Evolutionary conservation across 2,113 vertebrate genomes (phyloP).

Genomic region (Phyllopteryx taeniolatus): DNA sequence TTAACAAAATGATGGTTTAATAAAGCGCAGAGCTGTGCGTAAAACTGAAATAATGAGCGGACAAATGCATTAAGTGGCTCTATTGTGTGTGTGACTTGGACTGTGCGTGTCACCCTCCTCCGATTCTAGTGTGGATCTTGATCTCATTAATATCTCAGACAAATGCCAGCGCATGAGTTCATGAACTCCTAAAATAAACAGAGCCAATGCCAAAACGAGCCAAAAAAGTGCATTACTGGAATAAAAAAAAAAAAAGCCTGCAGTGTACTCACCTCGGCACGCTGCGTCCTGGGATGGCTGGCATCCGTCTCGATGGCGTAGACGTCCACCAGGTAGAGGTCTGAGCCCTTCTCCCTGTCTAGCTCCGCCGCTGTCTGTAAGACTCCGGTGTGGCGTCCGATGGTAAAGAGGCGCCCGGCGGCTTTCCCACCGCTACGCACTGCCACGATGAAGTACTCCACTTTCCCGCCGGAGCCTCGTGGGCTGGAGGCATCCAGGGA

Average conservation of each 20-base stretch:
- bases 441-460: slow-evolving; percentile 95
- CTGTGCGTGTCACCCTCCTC: slow-evolving; percentile 1
- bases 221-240: slow-evolving; percentile 31
- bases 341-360: slow-evolving; percentile 90
- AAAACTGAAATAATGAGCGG: slow-evolving; percentile 37
- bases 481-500: slow-evolving; percentile 88
- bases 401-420: slow-evolving; percentile 89
- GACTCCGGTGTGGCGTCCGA: slow-evolving; percentile 84
- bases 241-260: slow-evolving; percentile 34
- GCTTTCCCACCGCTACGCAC: slow-evolving; percentile 83
- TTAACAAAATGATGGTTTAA: slow-evolving; percentile 54
- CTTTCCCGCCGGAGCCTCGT: slow-evolving; percentile 75
- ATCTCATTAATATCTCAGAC: slow-evolving; percentile 54
- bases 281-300: slow-evolving; percentile 84
- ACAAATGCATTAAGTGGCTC: slow-evolving; percentile 39
- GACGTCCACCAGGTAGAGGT: slow-evolving; percentile 92
- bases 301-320: slow-evolving; percentile 90
- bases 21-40: slow-evolving; percentile 32
- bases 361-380: slow-evolving; percentile 92
- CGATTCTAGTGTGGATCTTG: slow-evolving; percentile 54
- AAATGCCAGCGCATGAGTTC: slow-evolving; percentile 50
- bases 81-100: slow-evolving; percentile 56
- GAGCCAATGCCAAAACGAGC: slow-evolving; percentile 1
- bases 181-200: slow-evolving; percentile 39
- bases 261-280: slow-evolving; percentile 83